Evolutionary conservation across 2,113 vertebrate species (phyloP), one percentile per base, ranked within the genome.

Genomic region (Festucalex cinctus): DNA sequence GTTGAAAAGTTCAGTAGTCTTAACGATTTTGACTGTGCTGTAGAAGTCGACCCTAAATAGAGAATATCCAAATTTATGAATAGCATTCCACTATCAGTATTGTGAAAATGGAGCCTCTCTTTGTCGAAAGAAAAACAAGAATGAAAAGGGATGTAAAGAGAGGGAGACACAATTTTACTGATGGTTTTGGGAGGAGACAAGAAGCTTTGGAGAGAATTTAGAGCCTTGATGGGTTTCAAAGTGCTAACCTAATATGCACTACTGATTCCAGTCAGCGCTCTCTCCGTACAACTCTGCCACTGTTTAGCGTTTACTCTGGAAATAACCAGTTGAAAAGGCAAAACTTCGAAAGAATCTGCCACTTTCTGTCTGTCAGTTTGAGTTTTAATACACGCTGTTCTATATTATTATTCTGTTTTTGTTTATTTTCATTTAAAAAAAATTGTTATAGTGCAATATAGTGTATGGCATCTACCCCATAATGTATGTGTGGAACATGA

Each of bases 171-270:
- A 77, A 76, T 77, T 75, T 66, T 54, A 61, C 54, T 71, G 32
- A 53, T 63, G 54, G 63, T 53, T 60, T 66, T 75, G 74, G 69
- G 74, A 70, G 75, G 54, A 51, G 48, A 63, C 20, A 46, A 43
- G 56, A 65, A 54, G 78, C 66, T 69, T 62, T 66, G 54, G 58
- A n/a, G 60, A 73, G 65, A 35, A 48, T 63, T 39, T 64, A 78
- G 82, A 44, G 53, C 58, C 72, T 75, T 82, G 74, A 70, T 62
- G 66, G 66, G 73, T 83, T 78, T 71, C 46, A 61, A 70, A 71
- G 69, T 59, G 73, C 75, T 73, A 61, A 77, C 65, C 79, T 9
- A 75, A 81, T 71, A 74, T 85, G 85, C 80, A 85, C 81, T 79
- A 76, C 54, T 83, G 84, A 74, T 70, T 76, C 68, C 70, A 51